phyloP scores from a whole-genome alignment of 2,113 vertebrate species.

The Rhinogobius similis region DNA sequence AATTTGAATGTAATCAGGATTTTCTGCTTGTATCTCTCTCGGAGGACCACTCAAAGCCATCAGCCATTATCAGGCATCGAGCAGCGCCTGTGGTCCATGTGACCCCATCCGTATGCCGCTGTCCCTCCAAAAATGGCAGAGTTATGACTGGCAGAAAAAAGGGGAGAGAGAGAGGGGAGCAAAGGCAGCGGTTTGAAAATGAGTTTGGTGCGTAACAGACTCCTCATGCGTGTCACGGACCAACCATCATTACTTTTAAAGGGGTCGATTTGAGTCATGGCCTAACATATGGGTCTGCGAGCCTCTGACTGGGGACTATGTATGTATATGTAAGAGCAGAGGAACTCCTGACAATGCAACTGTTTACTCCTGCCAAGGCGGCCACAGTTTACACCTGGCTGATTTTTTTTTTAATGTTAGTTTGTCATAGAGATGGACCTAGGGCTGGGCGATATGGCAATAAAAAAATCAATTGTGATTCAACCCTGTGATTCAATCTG shows the following conservation, averaged over 20 bases:
- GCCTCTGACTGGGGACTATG: conserved; percentile 32
- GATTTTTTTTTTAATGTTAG: too few relatives aligned
- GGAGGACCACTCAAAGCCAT: conserved; percentile 53
- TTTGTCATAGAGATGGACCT: too few relatives aligned
- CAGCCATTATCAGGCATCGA: conserved; percentile 47
- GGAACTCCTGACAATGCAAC: conserved; percentile 15
- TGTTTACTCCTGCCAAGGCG: not conserved
- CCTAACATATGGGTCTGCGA: conserved; percentile 45
- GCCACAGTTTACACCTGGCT: not conserved
- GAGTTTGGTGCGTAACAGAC: conserved; percentile 40
- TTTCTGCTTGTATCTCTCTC: conserved; percentile 48
- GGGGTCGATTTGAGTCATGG: conserved; percentile 60
- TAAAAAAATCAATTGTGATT: too few relatives aligned
- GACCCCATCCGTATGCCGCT: conserved; percentile 46
- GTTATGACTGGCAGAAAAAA: conserved; percentile 48
- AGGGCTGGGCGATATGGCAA: too few relatives aligned
- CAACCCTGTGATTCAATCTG: too few relatives aligned
- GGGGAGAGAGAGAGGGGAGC: conserved; percentile 5
- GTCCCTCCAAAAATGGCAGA: conserved; percentile 57
- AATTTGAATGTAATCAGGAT: conserved; percentile 68
- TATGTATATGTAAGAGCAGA: conserved; percentile 32
- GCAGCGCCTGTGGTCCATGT: conserved; percentile 34
- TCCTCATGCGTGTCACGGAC: conserved; percentile 56
- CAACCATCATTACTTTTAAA: conserved; percentile 64
- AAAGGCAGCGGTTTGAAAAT: conserved; percentile 57